Base-by-base conservation (phyloP, 2,888 invertebrate genomes). In the Heteropelma amictum region DNA sequence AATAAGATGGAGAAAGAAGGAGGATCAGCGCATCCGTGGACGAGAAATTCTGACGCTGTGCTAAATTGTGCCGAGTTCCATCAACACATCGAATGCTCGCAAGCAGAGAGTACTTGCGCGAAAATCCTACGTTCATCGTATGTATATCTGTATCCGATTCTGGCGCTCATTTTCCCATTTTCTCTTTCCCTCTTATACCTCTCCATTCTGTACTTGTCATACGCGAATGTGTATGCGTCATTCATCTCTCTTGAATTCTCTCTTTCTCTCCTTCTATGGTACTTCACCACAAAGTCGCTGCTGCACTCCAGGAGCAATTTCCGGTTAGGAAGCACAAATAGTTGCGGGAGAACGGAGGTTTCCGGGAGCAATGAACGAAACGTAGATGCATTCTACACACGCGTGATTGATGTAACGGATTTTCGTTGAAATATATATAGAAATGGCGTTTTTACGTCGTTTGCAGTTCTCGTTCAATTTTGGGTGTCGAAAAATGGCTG, bases 281-380 rank as follows among this genome's bases (percentile, higher is more conserved):
- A 8, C 30, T 35, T 49, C 56, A 23, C 53, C 38, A 54, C 56
- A 38, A 68, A 63, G 54, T 73, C 63, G 58, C 51, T 54, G 45
- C 51, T 60, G 64, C 58, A 60, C 58, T 60, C 38, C 53, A 56
- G 45, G 38, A 74, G 64, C 58, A 69, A 69, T 74, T 74, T 69
- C 64, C 64, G 64, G 51, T 74, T 56, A 56, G 64, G 58, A 64
- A 74, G 56, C 51, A 64, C 51, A 58, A 19, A 58, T 65, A 42
- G 51, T 53, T 65, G 42, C 51, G 42, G 38, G 69, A 56, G 51
- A 51, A 54, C 54, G 67, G 54, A 42, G 30, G 28, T 56, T 68
- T 69, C 63, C 68, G 49, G 61, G 49, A 56, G 61, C 63, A 56
- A 73, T 56, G 71, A 64, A 71, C 71, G 64, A 53, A n/a, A 33